Evolutionary conservation across 2,797 vertebrate species (phyloP).

Genomic region (Pseudochirops corinnae): DNA sequence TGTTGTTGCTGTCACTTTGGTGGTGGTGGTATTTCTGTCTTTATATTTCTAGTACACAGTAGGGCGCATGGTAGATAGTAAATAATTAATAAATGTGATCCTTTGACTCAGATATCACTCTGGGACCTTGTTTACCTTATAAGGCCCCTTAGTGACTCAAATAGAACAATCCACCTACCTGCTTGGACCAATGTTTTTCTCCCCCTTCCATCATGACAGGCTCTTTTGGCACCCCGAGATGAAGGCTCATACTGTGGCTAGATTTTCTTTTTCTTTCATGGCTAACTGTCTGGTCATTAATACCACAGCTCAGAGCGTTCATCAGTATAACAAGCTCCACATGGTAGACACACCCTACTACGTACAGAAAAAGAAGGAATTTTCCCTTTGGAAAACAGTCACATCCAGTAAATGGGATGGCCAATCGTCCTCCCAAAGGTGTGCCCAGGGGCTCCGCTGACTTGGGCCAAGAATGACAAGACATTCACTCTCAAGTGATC

Average conservation of each 20-base stretch:
- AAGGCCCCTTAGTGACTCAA: not conserved
- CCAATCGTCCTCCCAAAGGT: not conserved
- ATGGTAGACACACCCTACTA: constrained; percentile 57
- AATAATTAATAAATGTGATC: not conserved
- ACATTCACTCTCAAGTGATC: constrained; percentile 2
- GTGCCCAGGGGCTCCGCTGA: not conserved
- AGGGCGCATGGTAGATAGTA: too few species aligned
- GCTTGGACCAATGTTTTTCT: constrained; percentile 26
- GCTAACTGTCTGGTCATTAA: constrained; percentile 66
- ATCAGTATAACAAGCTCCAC: constrained; percentile 74
- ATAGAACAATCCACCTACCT: not conserved
- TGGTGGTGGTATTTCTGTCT: not conserved
- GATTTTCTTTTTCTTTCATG: constrained; percentile 37
- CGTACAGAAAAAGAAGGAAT: constrained; percentile 16
- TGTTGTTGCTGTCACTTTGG: not conserved
- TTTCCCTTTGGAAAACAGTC: constrained; percentile 41
- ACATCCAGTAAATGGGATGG: constrained; percentile 15
- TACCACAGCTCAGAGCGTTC: not conserved
- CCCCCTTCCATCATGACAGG: constrained; percentile 16
- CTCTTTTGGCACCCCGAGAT: constrained; percentile 62
- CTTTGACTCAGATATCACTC: not conserved
- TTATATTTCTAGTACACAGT: not conserved
- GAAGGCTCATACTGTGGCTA: constrained; percentile 63
- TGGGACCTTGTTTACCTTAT: not conserved
- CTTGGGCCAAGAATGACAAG: not conserved